Evolutionary conservation across 2,113 vertebrate genomes (phyloP), one percentile per base, ranked within the genome.

Genomic region (Chaetodon auriga): DNA sequence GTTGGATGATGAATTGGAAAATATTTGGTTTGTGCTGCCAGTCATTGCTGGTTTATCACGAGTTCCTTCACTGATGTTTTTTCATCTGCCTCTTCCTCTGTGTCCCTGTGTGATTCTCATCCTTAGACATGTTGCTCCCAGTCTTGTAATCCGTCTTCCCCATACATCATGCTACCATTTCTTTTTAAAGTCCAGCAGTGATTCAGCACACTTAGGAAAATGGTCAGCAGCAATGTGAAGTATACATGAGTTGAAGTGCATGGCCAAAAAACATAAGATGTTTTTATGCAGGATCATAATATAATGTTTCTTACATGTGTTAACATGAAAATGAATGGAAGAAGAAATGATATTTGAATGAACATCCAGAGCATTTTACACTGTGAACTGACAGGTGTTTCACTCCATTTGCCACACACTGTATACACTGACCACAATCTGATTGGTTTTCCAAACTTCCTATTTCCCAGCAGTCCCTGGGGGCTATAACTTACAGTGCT

Each of bases 391-490:
- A 68, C 69, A 90, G 78, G 75, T 88, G 85, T 85, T 87, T 75
- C 78, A 76, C 58, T 78, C 78, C 64, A 80, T 71, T 70, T 55
- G 49, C 63, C 49, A 61, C 55, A 73, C 66, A 73, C 66, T 63
- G 23, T 82, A 77, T 57, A 85, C 65, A 81, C 54, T 14, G 7
- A 70, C 46, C 63, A 43, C 45, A 21, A 36, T 78, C 58, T 88
- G 85, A 91, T 79, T 61, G 79, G 63, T 75, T 82, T 84, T 81
- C 53, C 80, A 86, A 63, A 82, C 70, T 73, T 68, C 68, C 66
- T 60, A 25, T 66, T 82, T 82, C 45, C 58, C 68, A 80, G 6
- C 66, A 45, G 18, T 85, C 87, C 35, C 69, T 12, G 21, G 43
- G 49, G 75, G 71, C 78, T 76, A 73, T 84, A 87, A 76, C 46